Conservation (phyloP, 2,797 vertebrate genomes). For the Sternotherus odoratus region DNA sequence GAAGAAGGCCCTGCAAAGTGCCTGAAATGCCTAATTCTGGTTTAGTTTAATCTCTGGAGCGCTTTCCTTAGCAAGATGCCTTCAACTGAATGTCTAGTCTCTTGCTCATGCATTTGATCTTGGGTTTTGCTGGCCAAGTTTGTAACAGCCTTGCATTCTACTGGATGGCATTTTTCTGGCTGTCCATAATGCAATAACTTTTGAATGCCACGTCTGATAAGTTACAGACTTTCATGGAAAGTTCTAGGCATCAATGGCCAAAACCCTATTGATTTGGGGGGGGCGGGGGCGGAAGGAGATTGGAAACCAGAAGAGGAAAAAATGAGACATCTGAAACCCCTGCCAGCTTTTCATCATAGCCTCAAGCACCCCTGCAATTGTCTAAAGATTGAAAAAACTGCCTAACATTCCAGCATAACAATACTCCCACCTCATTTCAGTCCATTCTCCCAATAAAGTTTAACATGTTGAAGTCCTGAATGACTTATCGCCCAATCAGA, state of each 20-base stretch:
- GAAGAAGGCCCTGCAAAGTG: not conserved
- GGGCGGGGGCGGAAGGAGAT: not conserved
- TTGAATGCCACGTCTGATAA: not conserved
- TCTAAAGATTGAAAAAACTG: not conserved
- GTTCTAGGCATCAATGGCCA: not conserved
- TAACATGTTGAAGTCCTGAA: not conserved
- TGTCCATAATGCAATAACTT: no score
- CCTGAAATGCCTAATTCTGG: not conserved
- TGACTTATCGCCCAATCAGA: not conserved
- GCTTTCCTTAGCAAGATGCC: not conserved
- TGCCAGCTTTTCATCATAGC: not conserved
- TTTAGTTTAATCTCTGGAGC: not conserved
- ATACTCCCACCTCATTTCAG: not conserved
- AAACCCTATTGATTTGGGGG: not conserved
- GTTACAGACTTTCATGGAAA: not conserved
- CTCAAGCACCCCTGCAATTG: not conserved
- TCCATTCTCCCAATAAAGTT: not conserved
- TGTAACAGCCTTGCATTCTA: no score
- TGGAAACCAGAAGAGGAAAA: not conserved
- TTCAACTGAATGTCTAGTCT: not conserved
- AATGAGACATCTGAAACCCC: not conserved
- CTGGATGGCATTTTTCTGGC: no score
- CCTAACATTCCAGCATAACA: not conserved
- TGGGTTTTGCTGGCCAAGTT: not conserved
- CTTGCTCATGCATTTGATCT: not conserved